Percentiles rank a stretch among this genome's conserved stretches.
phyloP scores from a whole-genome alignment of 2,888 invertebrate genomes.

The Formica aserva region DNA sequence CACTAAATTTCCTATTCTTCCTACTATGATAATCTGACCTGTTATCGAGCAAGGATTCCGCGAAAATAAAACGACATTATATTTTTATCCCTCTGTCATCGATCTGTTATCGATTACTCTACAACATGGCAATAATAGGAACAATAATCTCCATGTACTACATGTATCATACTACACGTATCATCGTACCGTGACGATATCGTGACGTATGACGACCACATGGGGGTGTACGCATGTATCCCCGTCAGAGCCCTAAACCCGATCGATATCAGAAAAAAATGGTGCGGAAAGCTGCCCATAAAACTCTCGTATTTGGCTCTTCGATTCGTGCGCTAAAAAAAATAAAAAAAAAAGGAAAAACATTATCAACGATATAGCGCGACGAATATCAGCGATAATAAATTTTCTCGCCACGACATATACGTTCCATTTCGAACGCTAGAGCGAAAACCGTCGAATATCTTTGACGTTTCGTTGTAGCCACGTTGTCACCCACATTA shows the following conservation, averaged over 20 bases:
- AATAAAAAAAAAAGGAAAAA: not conserved
- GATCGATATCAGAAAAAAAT: slow-evolving; percentile 34
- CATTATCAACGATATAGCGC: not conserved
- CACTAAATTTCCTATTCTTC: slow-evolving; percentile 30
- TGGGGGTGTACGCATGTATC: slow-evolving; percentile 14
- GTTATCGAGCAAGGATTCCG: slow-evolving; percentile 38
- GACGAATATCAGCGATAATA: slow-evolving; percentile 24
- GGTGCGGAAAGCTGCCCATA: not conserved
- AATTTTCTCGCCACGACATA: slow-evolving; percentile 1
- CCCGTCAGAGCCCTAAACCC: slow-evolving; percentile 1
- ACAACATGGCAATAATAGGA: not conserved
- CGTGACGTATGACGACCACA: slow-evolving; percentile 30
- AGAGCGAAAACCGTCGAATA: slow-evolving; percentile 7
- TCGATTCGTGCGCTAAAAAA: not conserved
- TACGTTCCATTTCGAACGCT: slow-evolving; percentile 15
- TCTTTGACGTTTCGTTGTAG: not conserved
- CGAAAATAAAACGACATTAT: not conserved
- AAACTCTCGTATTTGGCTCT: not conserved
- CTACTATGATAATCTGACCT: not conserved
- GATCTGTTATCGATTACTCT: slow-evolving; percentile 14
- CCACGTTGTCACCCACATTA: not conserved
- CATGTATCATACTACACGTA: not conserved
- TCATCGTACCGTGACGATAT: slow-evolving; percentile 23
- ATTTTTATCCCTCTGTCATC: slow-evolving; percentile 18
- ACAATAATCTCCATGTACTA: slow-evolving; percentile 2